Conservation (phyloP, 1,140 invertebrate genomes). For the Hylyphantes graminicola region DNA sequence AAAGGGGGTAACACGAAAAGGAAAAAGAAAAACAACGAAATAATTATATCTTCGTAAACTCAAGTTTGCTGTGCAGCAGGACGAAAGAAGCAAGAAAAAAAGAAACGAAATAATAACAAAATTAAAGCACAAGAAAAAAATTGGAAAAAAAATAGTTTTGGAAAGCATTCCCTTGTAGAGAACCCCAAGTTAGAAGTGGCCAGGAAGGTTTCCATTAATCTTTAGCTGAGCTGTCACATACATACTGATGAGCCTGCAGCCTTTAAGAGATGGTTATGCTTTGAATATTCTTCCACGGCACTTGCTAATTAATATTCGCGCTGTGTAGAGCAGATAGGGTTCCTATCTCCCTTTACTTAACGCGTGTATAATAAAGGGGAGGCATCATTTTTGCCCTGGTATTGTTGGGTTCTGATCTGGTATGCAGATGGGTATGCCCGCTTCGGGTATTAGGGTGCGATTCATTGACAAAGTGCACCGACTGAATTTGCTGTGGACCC, state of each 20-base stretch:
- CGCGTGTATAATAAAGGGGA: slow-evolving; percentile 53
- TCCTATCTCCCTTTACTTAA: slow-evolving; percentile 56
- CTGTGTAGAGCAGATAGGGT: slow-evolving; percentile 52
- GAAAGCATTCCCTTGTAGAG: slow-evolving; percentile 54
- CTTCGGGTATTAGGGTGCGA: slow-evolving; percentile 20
- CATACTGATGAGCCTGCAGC: slow-evolving; percentile 51
- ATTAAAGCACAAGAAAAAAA: slow-evolving; percentile 43
- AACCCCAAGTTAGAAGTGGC: slow-evolving; percentile 51
- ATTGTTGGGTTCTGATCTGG: slow-evolving; percentile 54
- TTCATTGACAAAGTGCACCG: slow-evolving; percentile 44
- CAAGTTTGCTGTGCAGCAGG: slow-evolving; percentile 32
- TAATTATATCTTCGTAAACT: slow-evolving; percentile 56
- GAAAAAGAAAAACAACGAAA: slow-evolving; percentile 44
- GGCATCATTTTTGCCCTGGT: slow-evolving; percentile 13
- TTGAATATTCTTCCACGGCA: slow-evolving; percentile 47
- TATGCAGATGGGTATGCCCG: slow-evolving; percentile 32
- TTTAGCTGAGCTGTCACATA: slow-evolving; percentile 38
- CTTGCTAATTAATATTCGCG: slow-evolving; percentile 56
- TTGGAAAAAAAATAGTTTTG: slow-evolving; percentile 52
- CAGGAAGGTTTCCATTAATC: slow-evolving; percentile 46
- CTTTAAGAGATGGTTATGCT: slow-evolving; percentile 54
- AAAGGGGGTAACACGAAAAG: neutral
- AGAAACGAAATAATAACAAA: slow-evolving; percentile 46
- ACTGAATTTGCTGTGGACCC: slow-evolving; percentile 1
- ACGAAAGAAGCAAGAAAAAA: slow-evolving; percentile 19